A percentile compares a stretch with the other conserved stretches of the same genome.
These are phyloP conservation scores for Prionace glauca DNA, from an alignment of 2,797 vertebrate species.

Conservation along the genomic window DNA sequence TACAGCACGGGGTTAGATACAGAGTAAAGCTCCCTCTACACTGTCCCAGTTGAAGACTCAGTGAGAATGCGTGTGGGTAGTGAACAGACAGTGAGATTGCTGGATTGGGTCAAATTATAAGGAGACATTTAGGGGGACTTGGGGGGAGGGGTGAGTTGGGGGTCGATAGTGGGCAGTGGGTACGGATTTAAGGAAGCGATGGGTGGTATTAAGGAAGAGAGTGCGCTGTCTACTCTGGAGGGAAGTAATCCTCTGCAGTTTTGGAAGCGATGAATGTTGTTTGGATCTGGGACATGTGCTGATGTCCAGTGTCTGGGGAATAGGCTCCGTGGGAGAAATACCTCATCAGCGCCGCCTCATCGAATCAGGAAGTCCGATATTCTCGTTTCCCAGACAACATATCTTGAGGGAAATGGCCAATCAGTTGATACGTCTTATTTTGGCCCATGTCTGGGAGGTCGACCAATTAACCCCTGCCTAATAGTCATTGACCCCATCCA, in stretches of 20 bases:
- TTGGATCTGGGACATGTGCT: not conserved
- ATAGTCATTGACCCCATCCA: no score
- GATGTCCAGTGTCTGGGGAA: not conserved
- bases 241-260: no score
- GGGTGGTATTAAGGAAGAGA: not conserved
- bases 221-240: no score
- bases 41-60: no score
- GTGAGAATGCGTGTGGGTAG: not conserved
- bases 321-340: not conserved
- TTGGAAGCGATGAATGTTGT: no score
- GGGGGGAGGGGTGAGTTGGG: not conserved
- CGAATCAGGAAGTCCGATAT: not conserved
- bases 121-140: not conserved
- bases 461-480: not conserved
- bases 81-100: not conserved
- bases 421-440: not conserved
- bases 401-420: not conserved
- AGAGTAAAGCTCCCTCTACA: not conserved
- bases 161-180: not conserved
- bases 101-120: no score
- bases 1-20: not conserved
- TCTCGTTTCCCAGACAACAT: not conserved
- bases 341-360: not conserved
- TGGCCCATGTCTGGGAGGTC: not conserved
- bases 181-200: accelerated